Percentiles rank a stretch among this genome's conserved stretches.
phyloP scores from a whole-genome alignment of 2,797 vertebrate genomes.

The Pseudochirops corinnae region DNA sequence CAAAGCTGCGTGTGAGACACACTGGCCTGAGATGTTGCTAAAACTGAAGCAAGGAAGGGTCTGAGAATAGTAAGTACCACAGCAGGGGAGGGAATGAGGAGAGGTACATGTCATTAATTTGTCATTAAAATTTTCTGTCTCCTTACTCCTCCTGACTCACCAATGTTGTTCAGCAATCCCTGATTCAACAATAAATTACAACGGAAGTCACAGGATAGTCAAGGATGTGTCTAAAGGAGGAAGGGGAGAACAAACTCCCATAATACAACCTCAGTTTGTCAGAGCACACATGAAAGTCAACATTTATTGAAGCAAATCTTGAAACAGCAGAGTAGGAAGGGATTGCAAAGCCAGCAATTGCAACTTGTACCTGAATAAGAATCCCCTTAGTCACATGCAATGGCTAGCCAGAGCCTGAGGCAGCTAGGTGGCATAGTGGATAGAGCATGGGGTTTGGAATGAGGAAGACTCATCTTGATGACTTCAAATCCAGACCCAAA shows the following conservation, averaged over 20 bases:
- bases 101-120: constrained; percentile 29
- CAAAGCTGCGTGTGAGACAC: constrained; percentile 52
- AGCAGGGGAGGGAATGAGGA: constrained; percentile 22
- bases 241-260: neutral
- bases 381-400: neutral
- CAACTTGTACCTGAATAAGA: neutral
- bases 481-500: neutral
- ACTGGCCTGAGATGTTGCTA: constrained; percentile 41
- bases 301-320: neutral
- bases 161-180: neutral
- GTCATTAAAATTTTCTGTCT: constrained; percentile 39
- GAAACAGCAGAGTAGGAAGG: neutral
- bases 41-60: constrained; percentile 52
- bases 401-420: neutral
- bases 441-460: neutral
- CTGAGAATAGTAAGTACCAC: constrained; percentile 56
- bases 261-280: constrained; percentile 13
- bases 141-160: constrained; percentile 37
- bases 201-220: neutral
- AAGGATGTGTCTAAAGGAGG: constrained; percentile 16
- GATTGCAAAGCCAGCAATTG: neutral
- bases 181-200: constrained; percentile 61
- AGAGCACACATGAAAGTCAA: neutral
- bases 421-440: neutral
- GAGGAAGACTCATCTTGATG: neutral